Percentiles rank a stretch among this genome's conserved stretches.
Conservation (phyloP, 2,888 invertebrate genomes). For the Lycophotia porphyrea region DNA sequence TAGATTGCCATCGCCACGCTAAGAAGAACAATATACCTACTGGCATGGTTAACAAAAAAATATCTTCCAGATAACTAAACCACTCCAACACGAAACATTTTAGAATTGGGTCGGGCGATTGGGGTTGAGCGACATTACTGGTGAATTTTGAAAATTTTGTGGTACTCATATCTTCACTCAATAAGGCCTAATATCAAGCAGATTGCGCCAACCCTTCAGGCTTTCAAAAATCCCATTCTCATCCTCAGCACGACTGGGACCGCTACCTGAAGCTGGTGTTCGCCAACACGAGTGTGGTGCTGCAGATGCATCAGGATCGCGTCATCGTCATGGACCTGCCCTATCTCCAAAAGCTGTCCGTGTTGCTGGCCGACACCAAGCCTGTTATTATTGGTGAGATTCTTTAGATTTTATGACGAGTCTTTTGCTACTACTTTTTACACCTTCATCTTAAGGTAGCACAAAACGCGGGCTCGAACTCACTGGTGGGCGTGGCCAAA, state of each 20-base stretch:
- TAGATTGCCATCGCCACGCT: too few relatives aligned
- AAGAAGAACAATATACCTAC: too few relatives aligned
- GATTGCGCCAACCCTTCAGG: neutral
- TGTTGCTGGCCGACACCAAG: conserved; percentile 88
- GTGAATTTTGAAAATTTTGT: neutral
- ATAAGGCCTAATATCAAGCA: neutral
- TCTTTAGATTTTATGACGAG: neutral
- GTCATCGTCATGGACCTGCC: conserved; percentile 92
- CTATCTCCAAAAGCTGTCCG: conserved; percentile 91
- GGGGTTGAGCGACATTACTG: too few relatives aligned
- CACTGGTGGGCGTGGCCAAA: too few relatives aligned
- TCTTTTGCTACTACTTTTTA: neutral
- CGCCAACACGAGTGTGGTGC: conserved; percentile 89
- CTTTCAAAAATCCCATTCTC: neutral
- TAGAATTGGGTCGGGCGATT: too few relatives aligned
- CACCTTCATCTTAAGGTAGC: too few relatives aligned
- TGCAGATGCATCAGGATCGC: conserved; percentile 88
- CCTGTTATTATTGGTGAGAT: conserved; percentile 89
- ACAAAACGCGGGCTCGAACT: too few relatives aligned
- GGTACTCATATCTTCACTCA: neutral
- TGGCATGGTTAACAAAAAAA: too few relatives aligned
- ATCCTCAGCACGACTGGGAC: conserved; percentile 91
- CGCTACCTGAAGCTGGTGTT: conserved; percentile 90
- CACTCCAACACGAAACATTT: too few relatives aligned
- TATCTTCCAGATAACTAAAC: too few relatives aligned